These are phyloP conservation scores for Prunella strophiata DNA, from an alignment of 2,797 vertebrate genomes.

Conservation along the genomic window DNA sequence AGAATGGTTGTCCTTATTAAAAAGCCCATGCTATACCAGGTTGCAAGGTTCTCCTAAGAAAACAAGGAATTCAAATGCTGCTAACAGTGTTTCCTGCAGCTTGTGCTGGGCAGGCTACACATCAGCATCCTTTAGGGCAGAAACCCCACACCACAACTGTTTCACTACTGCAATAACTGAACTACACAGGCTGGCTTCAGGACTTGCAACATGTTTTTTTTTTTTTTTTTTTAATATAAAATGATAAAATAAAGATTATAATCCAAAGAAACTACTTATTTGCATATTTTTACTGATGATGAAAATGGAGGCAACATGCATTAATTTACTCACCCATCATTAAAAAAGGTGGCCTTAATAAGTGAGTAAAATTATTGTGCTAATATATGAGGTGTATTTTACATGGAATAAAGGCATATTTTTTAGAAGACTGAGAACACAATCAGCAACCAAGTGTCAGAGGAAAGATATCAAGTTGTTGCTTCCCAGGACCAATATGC, in stretches of 20 bases:
- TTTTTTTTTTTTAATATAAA: background rate
- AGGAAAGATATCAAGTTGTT: background rate
- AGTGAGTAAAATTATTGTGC: background rate
- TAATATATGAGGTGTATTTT: background rate
- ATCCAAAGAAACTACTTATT: background rate
- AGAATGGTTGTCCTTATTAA: background rate
- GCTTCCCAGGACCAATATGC: background rate
- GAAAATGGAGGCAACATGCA: background rate
- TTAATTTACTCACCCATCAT: conserved; percentile 4
- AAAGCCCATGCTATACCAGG: background rate
- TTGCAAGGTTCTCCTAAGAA: background rate
- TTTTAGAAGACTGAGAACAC: background rate
- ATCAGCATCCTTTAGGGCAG: background rate
- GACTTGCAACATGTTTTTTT: background rate
- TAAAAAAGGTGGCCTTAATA: background rate
- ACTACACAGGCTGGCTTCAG: background rate
- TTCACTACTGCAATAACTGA: background rate
- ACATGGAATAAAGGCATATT: background rate
- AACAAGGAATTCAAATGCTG: background rate
- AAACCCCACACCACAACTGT: background rate
- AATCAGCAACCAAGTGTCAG: background rate
- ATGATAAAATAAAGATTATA: background rate
- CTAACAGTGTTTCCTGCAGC: background rate
- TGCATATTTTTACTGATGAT: background rate
- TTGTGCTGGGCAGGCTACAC: background rate